Evolutionary conservation across 2,797 vertebrate genomes (phyloP), one percentile per base, ranked within the genome.

Genomic region (Fistularia tabacaria): DNA sequence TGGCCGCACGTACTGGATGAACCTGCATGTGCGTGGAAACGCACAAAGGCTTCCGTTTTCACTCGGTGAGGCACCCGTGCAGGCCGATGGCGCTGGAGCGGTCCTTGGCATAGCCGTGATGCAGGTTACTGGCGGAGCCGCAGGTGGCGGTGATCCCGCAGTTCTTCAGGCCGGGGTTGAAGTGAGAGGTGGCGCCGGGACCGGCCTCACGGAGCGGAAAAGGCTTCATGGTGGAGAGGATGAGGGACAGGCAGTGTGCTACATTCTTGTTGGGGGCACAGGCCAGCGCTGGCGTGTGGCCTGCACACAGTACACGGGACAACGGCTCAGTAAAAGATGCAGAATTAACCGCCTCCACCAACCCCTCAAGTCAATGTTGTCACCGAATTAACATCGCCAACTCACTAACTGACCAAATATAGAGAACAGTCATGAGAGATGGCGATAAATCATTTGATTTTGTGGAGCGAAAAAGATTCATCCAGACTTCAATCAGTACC

Each of bases 171-270:
- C 91, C 92, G 88, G 94, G 89, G 90, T 92, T 91, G 86, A 95
- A 96, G 76, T 90, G 90, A 69, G 93, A 71, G 25, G 73, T 44
- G 8, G 90, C 68, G 6, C 59, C 53, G 0, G 48, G 6, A 6
- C 66, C 49, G 14, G 92, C 82, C 75, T 97, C 95, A 89, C 92
- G 94, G 74, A 95, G 92, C 67, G 95, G 92, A 87, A 96, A 97
- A 92, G 94, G 95, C 93, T 95, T 98, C 96, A 98, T 99, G 88
- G 94, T 98, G 90, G 96, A 96, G 64, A 99, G 95, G 89, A 99
- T 98, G 79, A 98, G 89, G 84, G 96, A 93, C 88, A 98, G 91
- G 73, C 96, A 98, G 84, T 97, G 93, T 0, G 96, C 96, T 54
- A 98, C 96, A 7, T 97, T 95, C 88, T 98, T 97, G 91, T 98